Percentiles rank a stretch among this genome's conserved stretches.
These are phyloP conservation scores for Machimus rusticus DNA, from an alignment of 2,888 invertebrate genomes.

Conservation along the genomic window DNA sequence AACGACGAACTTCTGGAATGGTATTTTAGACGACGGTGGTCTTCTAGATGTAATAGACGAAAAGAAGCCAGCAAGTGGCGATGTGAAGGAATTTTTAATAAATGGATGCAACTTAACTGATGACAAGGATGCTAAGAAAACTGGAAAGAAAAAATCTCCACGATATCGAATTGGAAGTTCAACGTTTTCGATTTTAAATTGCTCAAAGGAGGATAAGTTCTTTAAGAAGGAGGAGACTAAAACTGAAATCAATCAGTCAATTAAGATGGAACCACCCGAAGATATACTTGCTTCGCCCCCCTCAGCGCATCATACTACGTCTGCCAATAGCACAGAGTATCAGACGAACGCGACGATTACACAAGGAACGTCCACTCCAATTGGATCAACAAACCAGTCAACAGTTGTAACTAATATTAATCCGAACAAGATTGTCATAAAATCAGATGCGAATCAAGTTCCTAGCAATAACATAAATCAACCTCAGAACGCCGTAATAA, in stretches of 20 bases:
- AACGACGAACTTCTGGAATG: slow-evolving; percentile 62
- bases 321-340: background rate
- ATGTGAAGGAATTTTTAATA: slow-evolving; percentile 11
- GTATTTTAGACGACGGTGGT: slow-evolving; percentile 60
- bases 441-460: slow-evolving; percentile 49
- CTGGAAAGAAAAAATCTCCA: slow-evolving; percentile 48
- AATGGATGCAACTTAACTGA: slow-evolving; percentile 41
- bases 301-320: slow-evolving; percentile 37
- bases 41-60: slow-evolving; percentile 58
- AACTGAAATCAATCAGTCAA: slow-evolving; percentile 39
- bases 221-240: slow-evolving; percentile 54
- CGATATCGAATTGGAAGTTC: slow-evolving; percentile 36
- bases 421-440: slow-evolving; percentile 18
- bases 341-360: background rate
- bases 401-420: slow-evolving; percentile 4
- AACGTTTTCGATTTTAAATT: slow-evolving; percentile 41
- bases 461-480: slow-evolving; percentile 54
- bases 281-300: slow-evolving; percentile 50
- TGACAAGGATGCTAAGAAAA: slow-evolving; percentile 21
- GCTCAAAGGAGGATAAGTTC: slow-evolving; percentile 54
- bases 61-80: slow-evolving; percentile 13
- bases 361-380: slow-evolving; percentile 15
- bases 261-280: slow-evolving; percentile 54
- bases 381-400: slow-evolving; percentile 3
- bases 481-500: slow-evolving; percentile 54